Conservation (phyloP, 2,888 invertebrate species). For the Andrena chrysosceles region DNA sequence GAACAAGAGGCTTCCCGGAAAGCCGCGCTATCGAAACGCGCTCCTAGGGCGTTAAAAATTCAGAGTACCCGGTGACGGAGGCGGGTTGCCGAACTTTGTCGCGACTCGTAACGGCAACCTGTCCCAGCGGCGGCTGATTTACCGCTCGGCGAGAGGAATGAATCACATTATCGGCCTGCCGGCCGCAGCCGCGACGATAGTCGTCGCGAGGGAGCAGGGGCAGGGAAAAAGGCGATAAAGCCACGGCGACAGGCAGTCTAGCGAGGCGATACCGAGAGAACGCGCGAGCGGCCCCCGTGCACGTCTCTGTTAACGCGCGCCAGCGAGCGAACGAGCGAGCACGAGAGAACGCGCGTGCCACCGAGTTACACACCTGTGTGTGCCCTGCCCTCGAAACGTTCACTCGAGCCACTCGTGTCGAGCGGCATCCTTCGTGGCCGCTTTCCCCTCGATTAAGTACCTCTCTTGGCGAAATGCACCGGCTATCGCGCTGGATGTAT, state of each 20-base stretch:
- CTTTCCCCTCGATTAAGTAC: constrained; percentile 25
- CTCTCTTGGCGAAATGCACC: constrained; percentile 20
- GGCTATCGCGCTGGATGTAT: constrained; percentile 9
- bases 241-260: constrained; percentile 81
- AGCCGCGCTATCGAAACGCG: neutral
- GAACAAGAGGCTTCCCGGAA: neutral
- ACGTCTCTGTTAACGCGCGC: constrained; percentile 8
- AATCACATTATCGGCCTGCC: constrained; percentile 77
- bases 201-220: constrained; percentile 55
- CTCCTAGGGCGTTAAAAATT: constrained; percentile 42
- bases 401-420: constrained; percentile 17
- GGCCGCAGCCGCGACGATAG: constrained; percentile 63
- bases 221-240: constrained; percentile 76
- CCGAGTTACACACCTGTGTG: constrained; percentile 42
- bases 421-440: constrained; percentile 9
- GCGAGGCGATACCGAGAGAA: constrained; percentile 41
- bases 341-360: constrained; percentile 37
- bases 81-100: constrained; percentile 17
- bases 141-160: constrained; percentile 67
- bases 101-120: constrained; percentile 21
- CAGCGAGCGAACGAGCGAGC: neutral
- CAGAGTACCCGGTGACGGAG: neutral
- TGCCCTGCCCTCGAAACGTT: constrained; percentile 44
- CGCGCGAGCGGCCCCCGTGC: neutral
- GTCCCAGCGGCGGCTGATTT: constrained; percentile 57